phyloP scores from a whole-genome alignment of 2,888 invertebrate genomes.

The Balanococcus diminutus region DNA sequence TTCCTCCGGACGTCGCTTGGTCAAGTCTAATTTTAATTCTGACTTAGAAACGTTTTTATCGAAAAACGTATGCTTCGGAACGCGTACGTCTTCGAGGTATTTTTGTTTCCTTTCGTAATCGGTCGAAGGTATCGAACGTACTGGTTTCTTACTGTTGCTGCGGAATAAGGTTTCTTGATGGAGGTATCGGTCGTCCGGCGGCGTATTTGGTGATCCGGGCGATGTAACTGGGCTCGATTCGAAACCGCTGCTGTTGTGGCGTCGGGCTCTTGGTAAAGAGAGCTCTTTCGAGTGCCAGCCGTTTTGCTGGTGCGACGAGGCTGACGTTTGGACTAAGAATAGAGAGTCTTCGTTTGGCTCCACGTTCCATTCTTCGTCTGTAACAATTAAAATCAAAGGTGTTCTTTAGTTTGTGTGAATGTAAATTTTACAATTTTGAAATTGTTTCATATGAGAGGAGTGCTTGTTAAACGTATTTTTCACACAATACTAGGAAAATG shows the following conservation, averaged over 20 bases:
- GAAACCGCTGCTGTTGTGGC: slow-evolving; percentile 58
- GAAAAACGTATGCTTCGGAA: slow-evolving; percentile 50
- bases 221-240: slow-evolving; percentile 56
- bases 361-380: slow-evolving; percentile 80
- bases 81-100: slow-evolving; percentile 32
- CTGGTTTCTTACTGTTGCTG: slow-evolving; percentile 17
- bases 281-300: slow-evolving; percentile 61
- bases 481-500: no score
- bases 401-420: background rate
- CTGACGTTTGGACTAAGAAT: slow-evolving; percentile 65
- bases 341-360: slow-evolving; percentile 66
- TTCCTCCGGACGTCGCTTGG: slow-evolving; percentile 56
- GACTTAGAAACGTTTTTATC: slow-evolving; percentile 34
- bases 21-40: background rate
- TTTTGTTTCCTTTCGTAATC: slow-evolving; percentile 48
- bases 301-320: slow-evolving; percentile 24
- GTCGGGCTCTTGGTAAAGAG: slow-evolving; percentile 63
- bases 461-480: no score
- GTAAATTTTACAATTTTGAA: no score
- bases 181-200: slow-evolving; percentile 4
- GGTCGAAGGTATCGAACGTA: slow-evolving; percentile 36
- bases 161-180: background rate
- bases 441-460: no score
- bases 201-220: background rate
- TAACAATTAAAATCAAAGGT: slow-evolving; percentile 60